Conservation (phyloP, 1,140 invertebrate genomes). For the Bombus fervidus region DNA sequence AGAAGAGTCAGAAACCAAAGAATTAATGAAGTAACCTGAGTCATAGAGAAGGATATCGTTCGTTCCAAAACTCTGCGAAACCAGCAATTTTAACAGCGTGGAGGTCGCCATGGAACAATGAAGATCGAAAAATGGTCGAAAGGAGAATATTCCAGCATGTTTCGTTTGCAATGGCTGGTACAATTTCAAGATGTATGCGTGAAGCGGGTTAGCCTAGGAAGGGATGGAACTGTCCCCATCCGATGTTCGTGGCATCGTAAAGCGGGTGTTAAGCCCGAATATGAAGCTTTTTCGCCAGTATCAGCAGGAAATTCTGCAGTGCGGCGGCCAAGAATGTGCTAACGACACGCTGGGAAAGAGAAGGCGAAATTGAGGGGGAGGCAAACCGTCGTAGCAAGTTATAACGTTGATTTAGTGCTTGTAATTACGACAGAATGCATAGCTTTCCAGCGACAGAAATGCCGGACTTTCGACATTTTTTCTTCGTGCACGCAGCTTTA, state of each 20-base stretch:
- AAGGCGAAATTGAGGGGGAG: slow-evolving; percentile 26
- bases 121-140: neutral
- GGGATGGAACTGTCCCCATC: slow-evolving; percentile 14
- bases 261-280: slow-evolving; percentile 64
- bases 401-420: slow-evolving; percentile 60
- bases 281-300: slow-evolving; percentile 67
- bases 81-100: too few species aligned
- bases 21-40: neutral
- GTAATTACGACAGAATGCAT: slow-evolving; percentile 53
- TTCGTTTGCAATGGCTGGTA: slow-evolving; percentile 26
- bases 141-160: neutral
- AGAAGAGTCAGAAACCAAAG: too few species aligned
- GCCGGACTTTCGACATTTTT: slow-evolving; percentile 23
- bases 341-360: slow-evolving; percentile 56
- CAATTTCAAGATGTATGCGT: slow-evolving; percentile 48
- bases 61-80: neutral
- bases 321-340: slow-evolving; percentile 64
- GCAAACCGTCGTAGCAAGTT: slow-evolving; percentile 21
- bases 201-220: neutral
- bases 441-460: neutral
- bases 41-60: neutral
- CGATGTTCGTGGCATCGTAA: slow-evolving; percentile 43
- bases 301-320: slow-evolving; percentile 67
- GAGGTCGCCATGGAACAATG: neutral
- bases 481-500: neutral